Base-by-base conservation (phyloP, 1,140 invertebrate species). In the Oreohelix idahoensis region DNA sequence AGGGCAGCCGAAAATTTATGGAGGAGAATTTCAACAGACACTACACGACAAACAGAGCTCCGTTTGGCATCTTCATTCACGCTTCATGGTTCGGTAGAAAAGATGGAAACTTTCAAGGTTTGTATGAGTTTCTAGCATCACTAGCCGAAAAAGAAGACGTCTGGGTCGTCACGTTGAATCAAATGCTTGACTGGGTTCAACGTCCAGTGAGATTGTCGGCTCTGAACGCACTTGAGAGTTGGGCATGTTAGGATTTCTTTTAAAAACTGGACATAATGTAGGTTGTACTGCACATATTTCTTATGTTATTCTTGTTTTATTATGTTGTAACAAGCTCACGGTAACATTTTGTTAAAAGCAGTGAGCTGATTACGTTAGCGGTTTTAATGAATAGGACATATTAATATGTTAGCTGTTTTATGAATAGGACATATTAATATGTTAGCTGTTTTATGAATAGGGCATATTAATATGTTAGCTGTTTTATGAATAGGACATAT, bases 21-120 rank as follows among this genome's bases (percentile, higher is more conserved):
- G 66, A 75, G 45, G 83, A 87, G 53, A 87, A 86, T 49, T 88
- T 87, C 78, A 75, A 74, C 13, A 51, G 85, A 5, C 85, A 88
- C 69, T 87, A 88, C 81, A 81, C 51, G 1, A 96, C 97, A 89
- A 98, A 98, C 93, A 95, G 97, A 69, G 97, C 97, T 8, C 97
- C 97, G 0, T 93, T 98, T 17, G 97, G 97, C 87, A 95, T 99
- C 13, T 98, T 97, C 93, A 98, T 98, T 96, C 97, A 98, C 92
- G 97, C 97, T 0, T 97, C 97, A 49, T 99, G 97, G 97, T 93
- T 99, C 84, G 98, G 96, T 93, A 97, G 98, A 45, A 83, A 84
- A 76, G 35, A 80, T 17, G 79, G 77, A 91, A 98, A 98, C 88
- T 97, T 87, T n/a, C 75, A 87, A 84, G 89, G 75, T 63, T 84